A percentile compares a stretch with the other conserved stretches of the same genome.
These are phyloP conservation scores for Hoplodrina blanda DNA, from an alignment of 2,888 invertebrate genomes.

Conservation along the genomic window DNA sequence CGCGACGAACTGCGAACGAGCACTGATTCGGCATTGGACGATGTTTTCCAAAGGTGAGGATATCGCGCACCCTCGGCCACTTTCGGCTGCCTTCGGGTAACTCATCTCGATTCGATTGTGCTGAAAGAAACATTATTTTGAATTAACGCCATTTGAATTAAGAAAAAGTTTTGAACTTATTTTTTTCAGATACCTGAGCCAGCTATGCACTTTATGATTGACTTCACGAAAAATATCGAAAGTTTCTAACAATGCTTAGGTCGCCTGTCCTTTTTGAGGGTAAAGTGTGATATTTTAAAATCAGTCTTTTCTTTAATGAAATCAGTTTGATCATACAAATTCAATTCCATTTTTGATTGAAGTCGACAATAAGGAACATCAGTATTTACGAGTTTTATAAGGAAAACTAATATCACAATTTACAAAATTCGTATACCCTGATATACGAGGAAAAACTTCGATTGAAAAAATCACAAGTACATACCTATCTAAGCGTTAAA, in stretches of 20 bases:
- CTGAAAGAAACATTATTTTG: conserved; percentile 82
- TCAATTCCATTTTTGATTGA: too few relatives aligned
- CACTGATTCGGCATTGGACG: conserved; percentile 89
- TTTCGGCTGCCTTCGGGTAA: conserved; percentile 80
- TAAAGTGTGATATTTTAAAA: not conserved
- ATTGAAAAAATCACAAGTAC: conserved; percentile 4
- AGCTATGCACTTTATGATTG: conserved; percentile 16
- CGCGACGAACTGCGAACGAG: conserved; percentile 77
- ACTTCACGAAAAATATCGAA: conserved; percentile 7
- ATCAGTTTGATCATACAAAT: too few relatives aligned
- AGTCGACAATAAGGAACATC: too few relatives aligned
- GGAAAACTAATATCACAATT: too few relatives aligned
- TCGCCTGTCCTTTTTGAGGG: not conserved
- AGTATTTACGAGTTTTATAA: too few relatives aligned
- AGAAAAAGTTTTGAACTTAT: conserved; percentile 32
- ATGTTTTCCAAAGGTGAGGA: conserved; percentile 88
- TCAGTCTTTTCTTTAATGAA: too few relatives aligned
- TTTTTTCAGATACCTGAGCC: not conserved
- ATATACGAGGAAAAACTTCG: not conserved
- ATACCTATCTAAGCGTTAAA: conserved; percentile 7
- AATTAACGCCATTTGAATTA: conserved; percentile 65
- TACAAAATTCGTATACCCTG: too few relatives aligned
- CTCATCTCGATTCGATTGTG: conserved; percentile 87
- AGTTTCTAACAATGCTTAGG: conserved; percentile 8
- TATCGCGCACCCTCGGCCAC: conserved; percentile 81